Evolutionary conservation across 2,797 vertebrate genomes (phyloP).

Genomic region (Microhierax caerulescens): DNA sequence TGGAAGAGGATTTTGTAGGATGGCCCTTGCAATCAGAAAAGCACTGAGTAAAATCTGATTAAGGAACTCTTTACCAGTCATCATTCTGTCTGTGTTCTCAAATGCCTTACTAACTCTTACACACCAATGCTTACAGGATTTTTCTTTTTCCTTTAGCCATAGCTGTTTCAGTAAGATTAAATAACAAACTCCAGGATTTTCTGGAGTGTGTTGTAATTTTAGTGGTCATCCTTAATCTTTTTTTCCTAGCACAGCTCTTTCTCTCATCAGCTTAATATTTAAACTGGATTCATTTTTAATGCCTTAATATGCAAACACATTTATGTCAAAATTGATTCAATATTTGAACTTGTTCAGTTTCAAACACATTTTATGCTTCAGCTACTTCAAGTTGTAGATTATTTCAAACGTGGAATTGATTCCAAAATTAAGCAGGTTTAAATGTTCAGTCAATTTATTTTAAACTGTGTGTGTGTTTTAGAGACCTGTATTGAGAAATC

Average conservation of each 20-base stretch:
- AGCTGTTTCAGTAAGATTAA: slow-evolving; percentile 48
- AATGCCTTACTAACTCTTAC: not conserved
- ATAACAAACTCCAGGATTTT: slow-evolving; percentile 33
- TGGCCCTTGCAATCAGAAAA: not conserved
- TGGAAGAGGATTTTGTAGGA: not conserved
- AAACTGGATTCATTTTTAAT: slow-evolving; percentile 65
- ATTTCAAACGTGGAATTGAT: slow-evolving; percentile 70
- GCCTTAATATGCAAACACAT: slow-evolving; percentile 67
- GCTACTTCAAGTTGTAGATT: slow-evolving; percentile 67
- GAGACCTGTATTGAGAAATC: slow-evolving; percentile 64
- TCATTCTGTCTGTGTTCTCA: not conserved
- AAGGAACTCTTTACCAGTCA: not conserved
- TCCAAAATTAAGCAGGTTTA: slow-evolving; percentile 75
- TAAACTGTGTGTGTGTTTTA: slow-evolving; percentile 63
- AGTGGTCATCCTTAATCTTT: slow-evolving; percentile 61
- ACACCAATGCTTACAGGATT: not conserved
- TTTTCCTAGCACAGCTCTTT: slow-evolving; percentile 40
- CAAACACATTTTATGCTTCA: slow-evolving; percentile 71
- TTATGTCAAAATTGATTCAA: slow-evolving; percentile 67
- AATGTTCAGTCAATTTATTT: slow-evolving; percentile 71
- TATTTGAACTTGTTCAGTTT: slow-evolving; percentile 67
- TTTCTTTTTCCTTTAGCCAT: not conserved
- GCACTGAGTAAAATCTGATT: not conserved
- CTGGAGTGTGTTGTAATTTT: slow-evolving; percentile 30
- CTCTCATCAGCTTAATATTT: slow-evolving; percentile 61